phyloP scores from a whole-genome alignment of 2,113 vertebrate species.

The Phainopepla nitens region DNA sequence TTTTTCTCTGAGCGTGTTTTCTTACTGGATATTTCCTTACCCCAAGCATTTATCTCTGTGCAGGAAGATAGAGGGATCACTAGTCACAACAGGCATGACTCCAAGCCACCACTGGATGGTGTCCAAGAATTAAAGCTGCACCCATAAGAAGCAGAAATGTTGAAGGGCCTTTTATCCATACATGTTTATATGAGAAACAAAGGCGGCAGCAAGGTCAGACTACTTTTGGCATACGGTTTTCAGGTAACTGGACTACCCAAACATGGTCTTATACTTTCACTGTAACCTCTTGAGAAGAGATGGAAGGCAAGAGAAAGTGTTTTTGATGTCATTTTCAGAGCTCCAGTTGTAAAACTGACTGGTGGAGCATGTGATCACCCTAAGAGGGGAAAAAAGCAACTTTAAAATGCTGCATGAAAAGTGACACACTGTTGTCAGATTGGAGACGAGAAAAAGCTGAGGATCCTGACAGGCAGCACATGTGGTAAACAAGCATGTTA shows the following conservation, averaged over 20 bases:
- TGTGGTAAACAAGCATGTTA: not conserved
- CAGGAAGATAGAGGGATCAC: constrained; percentile 10
- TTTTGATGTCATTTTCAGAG: not conserved
- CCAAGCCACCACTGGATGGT: not conserved
- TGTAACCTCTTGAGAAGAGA: not conserved
- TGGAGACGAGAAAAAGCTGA: not conserved
- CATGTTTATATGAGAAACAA: not conserved
- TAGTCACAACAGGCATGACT: constrained; percentile 23
- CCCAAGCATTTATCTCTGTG: not conserved
- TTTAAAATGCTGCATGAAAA: not conserved
- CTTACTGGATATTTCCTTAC: not conserved
- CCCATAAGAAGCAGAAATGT: not conserved
- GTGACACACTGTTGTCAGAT: accelerated
- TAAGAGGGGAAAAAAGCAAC: not conserved
- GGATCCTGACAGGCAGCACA: not conserved
- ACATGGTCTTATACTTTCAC: not conserved
- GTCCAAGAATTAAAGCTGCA: constrained; percentile 11
- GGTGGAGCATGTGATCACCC: not conserved
- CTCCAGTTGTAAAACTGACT: not conserved
- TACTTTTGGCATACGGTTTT: not conserved
- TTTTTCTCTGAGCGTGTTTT: not conserved
- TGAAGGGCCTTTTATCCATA: not conserved
- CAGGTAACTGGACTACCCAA: not conserved
- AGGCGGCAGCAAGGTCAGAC: not conserved
- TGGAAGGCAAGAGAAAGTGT: not conserved